These are phyloP conservation scores for Nephrotoma flavescens DNA, from an alignment of 2,888 invertebrate genomes.

Conservation along the genomic window DNA sequence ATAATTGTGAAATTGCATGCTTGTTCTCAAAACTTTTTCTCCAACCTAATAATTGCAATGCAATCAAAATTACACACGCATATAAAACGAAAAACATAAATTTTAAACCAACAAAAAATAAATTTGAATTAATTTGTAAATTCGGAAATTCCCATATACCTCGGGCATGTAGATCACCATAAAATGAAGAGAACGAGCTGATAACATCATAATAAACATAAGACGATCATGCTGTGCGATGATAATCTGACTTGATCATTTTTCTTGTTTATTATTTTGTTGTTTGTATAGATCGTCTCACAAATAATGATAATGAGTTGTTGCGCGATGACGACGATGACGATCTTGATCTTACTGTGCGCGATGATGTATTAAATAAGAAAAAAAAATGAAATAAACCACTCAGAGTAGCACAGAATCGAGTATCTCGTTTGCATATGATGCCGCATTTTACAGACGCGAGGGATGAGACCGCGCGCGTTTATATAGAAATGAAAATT, in stretches of 20 bases:
- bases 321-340: neutral
- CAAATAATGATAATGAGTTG: neutral
- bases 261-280: neutral
- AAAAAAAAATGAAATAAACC: neutral
- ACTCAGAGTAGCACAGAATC: too few species aligned
- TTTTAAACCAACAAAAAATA: neutral
- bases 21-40: neutral
- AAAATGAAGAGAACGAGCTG: neutral
- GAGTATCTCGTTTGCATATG: too few species aligned
- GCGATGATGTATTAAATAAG: neutral
- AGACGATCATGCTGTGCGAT: neutral
- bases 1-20: neutral
- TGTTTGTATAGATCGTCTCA: neutral
- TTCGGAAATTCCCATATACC: neutral
- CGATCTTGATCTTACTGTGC: neutral
- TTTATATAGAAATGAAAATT: too few species aligned
- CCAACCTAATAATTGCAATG: neutral
- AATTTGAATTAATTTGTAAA: neutral
- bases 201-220: neutral
- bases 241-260: neutral
- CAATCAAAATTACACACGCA: neutral
- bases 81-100: neutral
- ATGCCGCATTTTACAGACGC: neutral
- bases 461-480: neutral
- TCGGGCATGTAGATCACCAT: neutral